phyloP scores from a whole-genome alignment of 2,113 vertebrate species.

The Arothron firmamentum region DNA sequence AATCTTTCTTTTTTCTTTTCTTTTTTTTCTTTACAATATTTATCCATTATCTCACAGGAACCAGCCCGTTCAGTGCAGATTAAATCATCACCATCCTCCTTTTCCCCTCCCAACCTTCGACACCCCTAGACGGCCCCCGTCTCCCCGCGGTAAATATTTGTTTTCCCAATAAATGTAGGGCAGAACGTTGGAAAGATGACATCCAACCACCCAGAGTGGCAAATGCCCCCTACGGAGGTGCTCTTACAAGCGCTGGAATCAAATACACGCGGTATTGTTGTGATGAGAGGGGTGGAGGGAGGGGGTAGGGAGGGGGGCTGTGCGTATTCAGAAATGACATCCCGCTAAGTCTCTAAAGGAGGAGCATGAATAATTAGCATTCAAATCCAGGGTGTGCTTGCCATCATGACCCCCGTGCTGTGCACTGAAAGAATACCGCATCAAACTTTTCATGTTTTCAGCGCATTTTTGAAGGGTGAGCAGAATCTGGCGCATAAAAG shows the following conservation, averaged over 20 bases:
- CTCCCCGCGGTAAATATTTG: conserved; percentile 45
- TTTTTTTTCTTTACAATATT: neutral
- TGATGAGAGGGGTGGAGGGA: conserved; percentile 10
- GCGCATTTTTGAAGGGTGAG: neutral
- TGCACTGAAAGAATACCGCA: neutral
- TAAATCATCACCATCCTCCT: conserved; percentile 52
- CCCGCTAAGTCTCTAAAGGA: conserved; percentile 32
- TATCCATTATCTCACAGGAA: conserved; percentile 16
- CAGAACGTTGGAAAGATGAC: conserved; percentile 19
- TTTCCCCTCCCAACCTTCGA: conserved; percentile 9
- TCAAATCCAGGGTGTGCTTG: conserved; percentile 27
- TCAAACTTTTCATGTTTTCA: conserved; percentile 6
- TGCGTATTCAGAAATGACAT: conserved; percentile 32
- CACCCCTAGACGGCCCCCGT: conserved; percentile 20
- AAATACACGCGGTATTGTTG: conserved; percentile 39
- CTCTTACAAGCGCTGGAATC: conserved; percentile 34
- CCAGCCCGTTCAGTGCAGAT: conserved; percentile 41
- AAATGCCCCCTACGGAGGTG: conserved; percentile 29
- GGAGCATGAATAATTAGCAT: conserved; percentile 47
- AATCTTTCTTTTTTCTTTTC: conserved; percentile 2
- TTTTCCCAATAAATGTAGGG: conserved; percentile 46
- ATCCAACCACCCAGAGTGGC: conserved; percentile 15
- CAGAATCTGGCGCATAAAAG: too few species aligned
- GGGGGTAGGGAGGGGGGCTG: neutral
- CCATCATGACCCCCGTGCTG: neutral